Percentiles rank a stretch among this genome's conserved stretches.
Evolutionary conservation across 2,113 vertebrate species (phyloP).

Genomic region (Onychostruthus taczanowskii): DNA sequence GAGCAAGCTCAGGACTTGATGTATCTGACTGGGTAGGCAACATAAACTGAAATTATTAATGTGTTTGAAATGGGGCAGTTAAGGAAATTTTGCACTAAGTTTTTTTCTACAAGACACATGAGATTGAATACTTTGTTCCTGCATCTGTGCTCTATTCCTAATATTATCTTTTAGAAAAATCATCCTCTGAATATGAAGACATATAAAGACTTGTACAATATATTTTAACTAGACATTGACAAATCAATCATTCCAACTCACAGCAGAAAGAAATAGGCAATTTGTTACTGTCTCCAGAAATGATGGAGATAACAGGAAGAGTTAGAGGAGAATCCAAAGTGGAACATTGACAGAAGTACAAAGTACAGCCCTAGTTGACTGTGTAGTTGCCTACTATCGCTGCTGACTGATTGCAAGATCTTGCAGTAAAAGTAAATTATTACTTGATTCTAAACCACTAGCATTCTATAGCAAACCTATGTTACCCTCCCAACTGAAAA

Average conservation of each 20-base stretch:
- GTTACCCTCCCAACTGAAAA: neutral
- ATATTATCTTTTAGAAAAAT: neutral
- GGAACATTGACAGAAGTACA: neutral
- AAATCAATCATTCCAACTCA: conserved; percentile 14
- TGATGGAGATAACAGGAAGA: neutral
- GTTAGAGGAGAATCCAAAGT: neutral
- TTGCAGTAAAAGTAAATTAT: neutral
- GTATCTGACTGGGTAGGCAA: neutral
- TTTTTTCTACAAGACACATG: neutral
- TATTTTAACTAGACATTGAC: conserved; percentile 32
- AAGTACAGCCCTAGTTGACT: neutral
- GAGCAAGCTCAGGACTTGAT: neutral
- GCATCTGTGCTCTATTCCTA: neutral
- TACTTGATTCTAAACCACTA: neutral
- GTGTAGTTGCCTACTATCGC: neutral
- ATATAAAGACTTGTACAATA: neutral
- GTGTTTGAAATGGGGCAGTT: neutral
- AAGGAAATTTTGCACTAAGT: neutral
- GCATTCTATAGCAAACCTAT: neutral
- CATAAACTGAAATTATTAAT: neutral
- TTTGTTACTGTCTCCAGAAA: conserved; percentile 41
- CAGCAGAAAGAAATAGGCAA: neutral
- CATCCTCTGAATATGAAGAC: neutral
- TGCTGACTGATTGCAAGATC: neutral
- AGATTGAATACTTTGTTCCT: neutral